Base-by-base conservation (phyloP, 2,888 invertebrate genomes). In the Netelia fuscicornis region DNA sequence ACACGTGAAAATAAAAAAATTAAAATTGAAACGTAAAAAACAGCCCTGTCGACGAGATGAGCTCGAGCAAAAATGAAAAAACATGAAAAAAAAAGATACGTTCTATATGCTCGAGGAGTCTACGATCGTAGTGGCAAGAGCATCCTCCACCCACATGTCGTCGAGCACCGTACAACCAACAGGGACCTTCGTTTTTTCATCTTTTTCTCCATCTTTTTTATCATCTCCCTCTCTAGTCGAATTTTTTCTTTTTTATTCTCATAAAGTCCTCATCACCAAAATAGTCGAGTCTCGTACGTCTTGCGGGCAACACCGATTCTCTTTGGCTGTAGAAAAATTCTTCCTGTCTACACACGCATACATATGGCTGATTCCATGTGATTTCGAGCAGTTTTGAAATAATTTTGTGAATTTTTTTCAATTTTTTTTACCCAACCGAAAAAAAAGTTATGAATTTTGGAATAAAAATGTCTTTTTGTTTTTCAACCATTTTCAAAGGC, bases 71-170 rank as follows among this genome's bases (percentile, higher is more conserved):
- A 58, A 64, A 20, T 17, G 67, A 64, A 17, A 70, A 42, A 48
- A 54, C 9, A 68, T n/a, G 25, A 48, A 11, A 1, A 3, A 67
- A 58, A 65, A 56, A 84, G 80, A 80, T 37, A 23, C 2, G 23
- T 67, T 71, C 60, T 56, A 42, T 72, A 68, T 20, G 68, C 71
- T 65, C 56, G 0, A 3, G 13, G 44, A 70, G 81, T 74, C 62
- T 60, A 71, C 68, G 42, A 81, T 48, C 78, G 72, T 83, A 81
- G 77, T 60, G 23, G 20, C 17, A 68, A 17, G 2, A 58, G 37
- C 85, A 87, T 86, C 81, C 84, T 87, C 86, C 86, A 87, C 86
- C 87, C 87, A 87, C 87, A 86, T 87, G 86, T 86, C 87, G 87
- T 86, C 86, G 64, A 83, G 78, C 76, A 64, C 25, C 74, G 67